Evolutionary conservation across 2,888 invertebrate genomes (phyloP).

Genomic region (Caradrina clavipalpis): DNA sequence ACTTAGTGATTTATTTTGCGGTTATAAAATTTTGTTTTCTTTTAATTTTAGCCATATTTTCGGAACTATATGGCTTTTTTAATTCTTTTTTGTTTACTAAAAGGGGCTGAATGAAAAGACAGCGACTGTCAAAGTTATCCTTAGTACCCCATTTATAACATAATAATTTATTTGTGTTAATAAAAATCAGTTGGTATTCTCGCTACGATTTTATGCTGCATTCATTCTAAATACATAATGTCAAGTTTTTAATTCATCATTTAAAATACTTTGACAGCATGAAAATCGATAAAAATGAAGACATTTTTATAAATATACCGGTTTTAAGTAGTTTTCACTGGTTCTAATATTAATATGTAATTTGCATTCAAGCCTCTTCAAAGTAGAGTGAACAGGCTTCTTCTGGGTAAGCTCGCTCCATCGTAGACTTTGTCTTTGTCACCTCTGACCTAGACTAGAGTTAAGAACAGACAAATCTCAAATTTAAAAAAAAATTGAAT

Average conservation of each 20-base stretch:
- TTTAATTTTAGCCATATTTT: background rate
- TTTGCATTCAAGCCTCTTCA: no score
- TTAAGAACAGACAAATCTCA: no score
- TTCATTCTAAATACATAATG: slow-evolving; percentile 11
- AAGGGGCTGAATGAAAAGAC: background rate
- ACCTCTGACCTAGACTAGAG: no score
- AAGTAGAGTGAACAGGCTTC: no score
- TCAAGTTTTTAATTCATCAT: background rate
- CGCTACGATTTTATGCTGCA: slow-evolving; percentile 15
- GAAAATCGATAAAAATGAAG: no score
- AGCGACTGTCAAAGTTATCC: slow-evolving; percentile 19
- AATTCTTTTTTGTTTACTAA: background rate
- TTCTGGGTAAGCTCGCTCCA: no score
- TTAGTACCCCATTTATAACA: background rate
- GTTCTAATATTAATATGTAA: no score
- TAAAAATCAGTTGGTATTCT: slow-evolving; percentile 6
- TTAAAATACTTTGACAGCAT: background rate
- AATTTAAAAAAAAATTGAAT: no score
- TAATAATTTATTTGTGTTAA: slow-evolving; percentile 35
- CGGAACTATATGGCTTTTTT: background rate
- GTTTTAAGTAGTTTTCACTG: no score
- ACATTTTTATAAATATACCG: no score
- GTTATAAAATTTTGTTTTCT: background rate
- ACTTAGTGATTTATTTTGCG: background rate
- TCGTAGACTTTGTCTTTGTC: no score